Base-by-base conservation (phyloP, 2,113 vertebrate species). In the Origma solitaria region DNA sequence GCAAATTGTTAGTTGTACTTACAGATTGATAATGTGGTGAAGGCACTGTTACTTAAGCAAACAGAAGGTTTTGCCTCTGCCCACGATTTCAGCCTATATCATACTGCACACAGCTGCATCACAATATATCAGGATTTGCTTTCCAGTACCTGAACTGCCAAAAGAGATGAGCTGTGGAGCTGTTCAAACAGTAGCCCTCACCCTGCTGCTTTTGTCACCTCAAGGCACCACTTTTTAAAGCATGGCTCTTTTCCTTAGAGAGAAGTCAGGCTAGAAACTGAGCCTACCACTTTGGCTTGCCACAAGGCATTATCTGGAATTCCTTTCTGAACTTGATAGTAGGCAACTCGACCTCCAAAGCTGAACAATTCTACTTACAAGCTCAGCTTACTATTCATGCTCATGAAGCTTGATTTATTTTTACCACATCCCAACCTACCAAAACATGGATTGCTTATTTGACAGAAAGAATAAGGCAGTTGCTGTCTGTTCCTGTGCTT, bases 391-490 rank as follows among this genome's bases (percentile, higher is more conserved):
- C 62, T 57, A 49, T 68, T 91, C 56, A 11, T 28, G 49, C 38
- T 50, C 4, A 0, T 49, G n/a, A 51, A 72, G 38, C 33, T 60
- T 64, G 53, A 82, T 87, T 94, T 89, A 89, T 95, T 95, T 92
- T 87, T 91, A 91, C 73, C 54, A 49, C 62, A 92, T 87, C 57
- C 58, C 75, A 87, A 87, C 61, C 78, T 94, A 89, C 90, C 71
- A 94, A 95, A 92, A 95, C 65, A 84, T 45, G 60, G 81, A 97
- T 94, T 95, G 93, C 92, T 92, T 95, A 84, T 94, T 91, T 96
- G 92, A 97, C 93, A 94, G 93, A 72, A 92, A 96, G 91, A 96
- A 96, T 89, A 95, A 96, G 92, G 94, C 91, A 82, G 73, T 96
- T 14, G 45, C 89, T 84, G 84, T 84, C 93, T 85, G 57, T 71